phyloP scores from a whole-genome alignment of 2,888 invertebrate species.

The Hydropsyche betteni region DNA sequence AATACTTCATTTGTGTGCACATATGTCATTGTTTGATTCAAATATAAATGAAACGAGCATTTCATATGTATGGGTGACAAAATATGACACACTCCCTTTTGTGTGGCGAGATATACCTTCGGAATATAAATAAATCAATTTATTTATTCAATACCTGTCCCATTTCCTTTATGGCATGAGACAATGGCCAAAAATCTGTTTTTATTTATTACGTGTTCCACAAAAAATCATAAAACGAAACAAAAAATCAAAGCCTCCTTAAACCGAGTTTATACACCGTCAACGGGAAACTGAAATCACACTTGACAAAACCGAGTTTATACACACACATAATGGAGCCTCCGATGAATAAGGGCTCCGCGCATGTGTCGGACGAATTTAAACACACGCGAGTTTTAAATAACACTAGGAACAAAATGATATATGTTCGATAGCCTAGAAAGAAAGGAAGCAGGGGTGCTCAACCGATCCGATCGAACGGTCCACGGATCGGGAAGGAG shows the following conservation, averaged over 20 bases:
- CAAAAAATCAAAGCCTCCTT: conserved; percentile 40
- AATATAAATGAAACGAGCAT: background rate
- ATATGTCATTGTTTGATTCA: background rate
- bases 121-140: conserved; percentile 46
- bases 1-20: background rate
- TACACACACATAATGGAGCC: background rate
- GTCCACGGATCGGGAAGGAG: background rate
- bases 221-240: conserved; percentile 34
- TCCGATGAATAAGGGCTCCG: conserved; percentile 41
- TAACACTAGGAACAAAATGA: conserved; percentile 49
- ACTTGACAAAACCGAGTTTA: background rate
- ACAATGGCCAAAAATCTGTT: conserved; percentile 46
- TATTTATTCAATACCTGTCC: conserved; percentile 45
- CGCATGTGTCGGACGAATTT: conserved; percentile 48
- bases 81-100: conserved; percentile 42
- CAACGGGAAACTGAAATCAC: no score
- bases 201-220: conserved; percentile 46
- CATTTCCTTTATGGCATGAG: conserved; percentile 46
- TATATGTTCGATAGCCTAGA: conserved; percentile 48
- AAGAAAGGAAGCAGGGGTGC: conserved; percentile 47
- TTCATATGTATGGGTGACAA: conserved; percentile 36
- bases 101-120: conserved; percentile 26
- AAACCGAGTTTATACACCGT: background rate
- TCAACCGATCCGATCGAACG: conserved; percentile 23
- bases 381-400: conserved; percentile 48